Evolutionary conservation across 2,113 vertebrate species (phyloP).

Genomic region (Uria lomvia): DNA sequence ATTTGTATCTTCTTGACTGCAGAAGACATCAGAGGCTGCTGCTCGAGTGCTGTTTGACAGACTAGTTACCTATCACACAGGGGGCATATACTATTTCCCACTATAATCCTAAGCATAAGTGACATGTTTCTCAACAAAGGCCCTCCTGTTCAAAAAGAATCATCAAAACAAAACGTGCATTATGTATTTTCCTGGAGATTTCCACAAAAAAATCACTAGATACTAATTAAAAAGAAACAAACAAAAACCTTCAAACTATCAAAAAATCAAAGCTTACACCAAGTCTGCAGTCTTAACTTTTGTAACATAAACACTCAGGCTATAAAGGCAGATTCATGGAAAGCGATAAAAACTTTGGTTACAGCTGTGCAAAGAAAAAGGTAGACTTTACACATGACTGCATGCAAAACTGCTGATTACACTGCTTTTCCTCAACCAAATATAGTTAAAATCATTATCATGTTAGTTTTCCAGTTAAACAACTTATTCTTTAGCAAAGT

Average conservation of each 20-base stretch:
- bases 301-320: neutral
- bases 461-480: neutral
- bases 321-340: neutral
- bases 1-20: neutral
- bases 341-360: neutral
- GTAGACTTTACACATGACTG: neutral
- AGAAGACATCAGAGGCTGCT: neutral
- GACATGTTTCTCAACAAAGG: neutral
- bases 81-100: neutral
- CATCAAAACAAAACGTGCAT: accelerated
- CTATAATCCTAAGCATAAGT: neutral
- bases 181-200: neutral
- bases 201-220: neutral
- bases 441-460: neutral
- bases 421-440: neutral
- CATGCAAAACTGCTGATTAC: neutral
- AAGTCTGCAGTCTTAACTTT: neutral
- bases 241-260: neutral
- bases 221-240: neutral
- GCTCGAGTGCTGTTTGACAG: neutral
- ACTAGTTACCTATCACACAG: neutral
- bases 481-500: neutral
- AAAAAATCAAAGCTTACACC: neutral
- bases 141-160: neutral
- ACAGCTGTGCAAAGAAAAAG: neutral